phyloP scores from a whole-genome alignment of 2,888 invertebrate genomes.

The Ischnura elegans region DNA sequence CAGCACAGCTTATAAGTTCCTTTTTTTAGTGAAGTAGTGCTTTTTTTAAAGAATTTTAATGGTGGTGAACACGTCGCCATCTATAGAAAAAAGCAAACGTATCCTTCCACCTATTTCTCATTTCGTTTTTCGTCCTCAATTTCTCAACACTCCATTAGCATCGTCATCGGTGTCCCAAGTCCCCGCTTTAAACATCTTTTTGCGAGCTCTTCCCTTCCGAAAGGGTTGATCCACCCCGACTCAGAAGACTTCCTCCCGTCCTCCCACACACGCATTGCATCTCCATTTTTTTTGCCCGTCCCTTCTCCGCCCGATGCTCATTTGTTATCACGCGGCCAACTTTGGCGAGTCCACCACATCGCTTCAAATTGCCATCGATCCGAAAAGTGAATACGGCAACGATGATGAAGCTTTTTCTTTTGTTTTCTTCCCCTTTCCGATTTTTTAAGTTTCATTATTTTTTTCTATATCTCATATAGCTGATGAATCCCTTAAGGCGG shows the following conservation, averaged over 20 bases:
- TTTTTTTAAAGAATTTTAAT: not conserved
- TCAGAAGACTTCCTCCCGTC: not conserved
- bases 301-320: not conserved
- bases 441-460: not conserved
- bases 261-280: not conserved
- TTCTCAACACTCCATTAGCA: constrained; percentile 6
- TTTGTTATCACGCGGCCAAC: constrained; percentile 17
- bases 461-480: not conserved
- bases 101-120: not conserved
- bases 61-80: not conserved
- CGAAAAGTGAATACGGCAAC: not conserved
- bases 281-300: not conserved
- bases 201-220: not conserved
- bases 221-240: not conserved
- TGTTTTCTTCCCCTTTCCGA: not conserved
- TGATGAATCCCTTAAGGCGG: not conserved
- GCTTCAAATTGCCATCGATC: constrained; percentile 36
- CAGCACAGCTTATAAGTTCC: not conserved
- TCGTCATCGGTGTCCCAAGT: not conserved
- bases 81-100: not conserved
- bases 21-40: too few species aligned
- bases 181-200: not conserved
- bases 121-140: not conserved
- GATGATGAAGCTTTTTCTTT: constrained; percentile 23
- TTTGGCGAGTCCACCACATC: not conserved